These are phyloP conservation scores for Sminthurinus signatus DNA, from an alignment of 1,140 invertebrate genomes.

Conservation along the genomic window DNA sequence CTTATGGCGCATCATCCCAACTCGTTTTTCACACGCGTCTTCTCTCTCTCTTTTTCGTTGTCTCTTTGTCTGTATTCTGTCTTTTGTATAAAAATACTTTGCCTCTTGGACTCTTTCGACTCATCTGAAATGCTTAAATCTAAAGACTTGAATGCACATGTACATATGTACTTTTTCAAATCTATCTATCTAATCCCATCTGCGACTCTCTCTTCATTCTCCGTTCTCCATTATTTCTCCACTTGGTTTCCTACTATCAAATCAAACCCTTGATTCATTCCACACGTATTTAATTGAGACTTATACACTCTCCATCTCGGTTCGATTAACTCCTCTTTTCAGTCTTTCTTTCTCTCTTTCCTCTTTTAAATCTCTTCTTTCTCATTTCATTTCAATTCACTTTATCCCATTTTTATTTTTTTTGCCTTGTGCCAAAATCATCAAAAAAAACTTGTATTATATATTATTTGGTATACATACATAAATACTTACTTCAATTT, in stretches of 20 bases:
- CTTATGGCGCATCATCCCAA: constrained; percentile 18
- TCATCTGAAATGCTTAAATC: too few species aligned
- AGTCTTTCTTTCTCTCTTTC: background rate
- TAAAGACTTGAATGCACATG: too few species aligned
- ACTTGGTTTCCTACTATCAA: constrained; percentile 18
- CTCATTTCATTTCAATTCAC: constrained; percentile 5
- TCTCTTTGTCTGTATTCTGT: too few species aligned
- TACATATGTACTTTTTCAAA: too few species aligned
- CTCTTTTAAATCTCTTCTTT: background rate
- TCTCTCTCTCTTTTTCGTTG: background rate
- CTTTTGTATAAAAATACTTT: constrained; percentile 3
- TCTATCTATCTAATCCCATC: constrained; percentile 7
- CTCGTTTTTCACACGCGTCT: constrained; percentile 26
- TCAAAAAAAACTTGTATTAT: too few species aligned
- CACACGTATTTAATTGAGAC: constrained; percentile 32
- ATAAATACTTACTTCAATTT: too few species aligned
- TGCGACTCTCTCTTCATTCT: constrained; percentile 11
- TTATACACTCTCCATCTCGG: constrained; percentile 13
- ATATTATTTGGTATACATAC: too few species aligned
- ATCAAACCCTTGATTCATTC: constrained; percentile 23
- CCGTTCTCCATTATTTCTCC: constrained; percentile 14
- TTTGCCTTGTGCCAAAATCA: too few species aligned
- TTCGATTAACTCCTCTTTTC: constrained; percentile 24
- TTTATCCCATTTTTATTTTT: too few species aligned
- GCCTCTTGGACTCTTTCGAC: background rate